Evolutionary conservation across 2,888 invertebrate genomes (phyloP).

Genomic region (Protophormia terraenovae): DNA sequence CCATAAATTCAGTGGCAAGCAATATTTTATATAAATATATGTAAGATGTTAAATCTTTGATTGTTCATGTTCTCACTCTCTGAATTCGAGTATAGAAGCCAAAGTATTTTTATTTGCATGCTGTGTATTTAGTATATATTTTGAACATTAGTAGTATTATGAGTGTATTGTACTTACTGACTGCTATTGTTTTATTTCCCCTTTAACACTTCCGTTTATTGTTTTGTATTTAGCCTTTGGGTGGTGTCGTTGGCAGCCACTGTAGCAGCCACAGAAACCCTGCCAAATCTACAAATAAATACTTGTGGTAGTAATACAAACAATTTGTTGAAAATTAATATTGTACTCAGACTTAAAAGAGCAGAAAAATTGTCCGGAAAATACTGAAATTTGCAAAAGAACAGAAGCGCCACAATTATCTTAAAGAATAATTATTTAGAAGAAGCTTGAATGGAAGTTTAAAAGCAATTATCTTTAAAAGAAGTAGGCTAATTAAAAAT

Average conservation of each 20-base stretch:
- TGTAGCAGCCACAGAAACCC: neutral
- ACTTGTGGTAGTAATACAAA: constrained; percentile 41
- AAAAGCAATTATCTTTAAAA: no score
- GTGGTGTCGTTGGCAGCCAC: constrained; percentile 38
- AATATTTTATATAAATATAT: constrained; percentile 37
- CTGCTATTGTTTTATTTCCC: constrained; percentile 38
- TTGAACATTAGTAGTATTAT: neutral
- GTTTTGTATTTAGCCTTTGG: constrained; percentile 33
- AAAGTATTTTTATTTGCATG: constrained; percentile 1
- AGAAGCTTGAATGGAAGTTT: no score
- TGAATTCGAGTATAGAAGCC: neutral
- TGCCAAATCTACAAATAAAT: constrained; percentile 31
- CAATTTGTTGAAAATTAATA: constrained; percentile 63
- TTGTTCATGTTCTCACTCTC: neutral
- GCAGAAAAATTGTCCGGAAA: neutral
- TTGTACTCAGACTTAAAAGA: constrained; percentile 37
- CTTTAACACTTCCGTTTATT: constrained; percentile 66
- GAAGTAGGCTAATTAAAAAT: no score
- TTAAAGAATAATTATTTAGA: no score
- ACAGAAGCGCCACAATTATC: constrained; percentile 16
- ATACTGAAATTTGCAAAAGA: neutral
- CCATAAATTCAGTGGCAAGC: constrained; percentile 61
- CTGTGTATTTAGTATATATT: neutral
- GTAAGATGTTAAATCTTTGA: constrained; percentile 47
- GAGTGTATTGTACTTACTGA: neutral